Evolutionary conservation across 2,113 vertebrate species (phyloP), one percentile per base, ranked within the genome.

Genomic region (Antigone vipio): DNA sequence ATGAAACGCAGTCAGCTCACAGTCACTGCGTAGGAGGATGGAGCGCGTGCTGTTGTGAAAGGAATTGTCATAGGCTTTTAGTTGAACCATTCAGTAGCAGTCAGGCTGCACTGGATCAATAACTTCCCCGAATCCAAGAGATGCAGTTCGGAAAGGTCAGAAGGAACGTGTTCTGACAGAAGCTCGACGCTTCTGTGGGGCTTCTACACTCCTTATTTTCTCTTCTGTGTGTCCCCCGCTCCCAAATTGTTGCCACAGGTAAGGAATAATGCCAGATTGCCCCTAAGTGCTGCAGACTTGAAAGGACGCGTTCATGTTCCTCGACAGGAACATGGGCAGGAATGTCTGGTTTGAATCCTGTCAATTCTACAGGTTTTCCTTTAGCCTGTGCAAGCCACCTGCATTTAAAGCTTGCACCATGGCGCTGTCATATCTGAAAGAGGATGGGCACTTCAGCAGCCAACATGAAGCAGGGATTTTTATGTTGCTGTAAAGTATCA

Each of bases 71-170:
- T 49, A 58, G 73, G 88, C 79, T 95, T 92, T 91, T 26, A 88
- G 77, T 2, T 93, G 92, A 95, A 80, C 90, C 86, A 93, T 92
- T 90, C 83, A 86, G 73, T 2, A 56, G 80, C 83, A 91, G 89
- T 58, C 83, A 64, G 26, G 77, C 92, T 86, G 88, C 73, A 3
- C 64, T 77, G 85, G 93, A 92, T 95, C 93, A 63, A 82, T 92
- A 90, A 77, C 71, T 83, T 58, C 60, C 78, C 74, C 12, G 3
- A 59, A 64, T 79, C 72, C 72, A 42, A 63, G 93, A 82, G 85
- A 13, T 66, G 53, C 60, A 63, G 62, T 44, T 63, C 26, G 5
- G 38, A 58, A 62, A 50, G 64, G 73, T 18, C 2, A 8, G 40
- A 42, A 66, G 73, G 68, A 80, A 22, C 44, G 4, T 4, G 10